Evolutionary conservation across 2,888 invertebrate species (phyloP).

Genomic region (Alloscopus bannaensis): DNA sequence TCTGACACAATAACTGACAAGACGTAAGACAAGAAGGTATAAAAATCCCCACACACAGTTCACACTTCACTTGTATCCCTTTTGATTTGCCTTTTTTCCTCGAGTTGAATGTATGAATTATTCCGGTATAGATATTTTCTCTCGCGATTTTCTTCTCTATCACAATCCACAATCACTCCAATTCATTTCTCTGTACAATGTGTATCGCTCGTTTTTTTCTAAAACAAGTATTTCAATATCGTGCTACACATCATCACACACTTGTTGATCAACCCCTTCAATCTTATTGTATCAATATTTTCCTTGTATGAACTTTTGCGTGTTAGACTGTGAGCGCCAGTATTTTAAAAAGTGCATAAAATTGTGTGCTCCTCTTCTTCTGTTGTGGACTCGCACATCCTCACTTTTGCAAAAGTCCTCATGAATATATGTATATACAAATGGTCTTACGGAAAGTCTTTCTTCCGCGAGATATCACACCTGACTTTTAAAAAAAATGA

Average conservation of each 20-base stretch:
- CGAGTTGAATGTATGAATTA: slow-evolving; percentile 38
- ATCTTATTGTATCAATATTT: too few relatives aligned
- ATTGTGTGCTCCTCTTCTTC: slow-evolving; percentile 1
- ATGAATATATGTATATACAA: slow-evolving; percentile 40
- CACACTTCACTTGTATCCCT: slow-evolving; percentile 61
- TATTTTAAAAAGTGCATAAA: slow-evolving; percentile 11
- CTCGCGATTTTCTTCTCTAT: slow-evolving; percentile 38
- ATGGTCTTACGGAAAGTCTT: too few relatives aligned
- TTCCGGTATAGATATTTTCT: slow-evolving; percentile 62
- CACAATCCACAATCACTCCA: slow-evolving; percentile 49
- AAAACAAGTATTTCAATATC: slow-evolving; percentile 36
- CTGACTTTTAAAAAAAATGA: slow-evolving; percentile 40
- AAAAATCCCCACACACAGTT: slow-evolving; percentile 42
- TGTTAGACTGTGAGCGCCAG: background rate
- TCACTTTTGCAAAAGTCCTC: slow-evolving; percentile 47
- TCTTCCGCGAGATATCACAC: slow-evolving; percentile 20
- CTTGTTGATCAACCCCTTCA: slow-evolving; percentile 51
- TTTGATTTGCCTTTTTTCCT: background rate
- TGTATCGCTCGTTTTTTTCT: slow-evolving; percentile 1
- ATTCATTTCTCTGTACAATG: slow-evolving; percentile 14
- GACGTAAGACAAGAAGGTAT: slow-evolving; percentile 26
- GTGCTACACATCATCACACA: slow-evolving; percentile 32
- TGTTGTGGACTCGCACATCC: background rate
- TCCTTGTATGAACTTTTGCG: background rate
- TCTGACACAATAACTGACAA: slow-evolving; percentile 32